A percentile compares a stretch with the other conserved stretches of the same genome.
Evolutionary conservation across 2,113 vertebrate species (phyloP).

Genomic region (Mugil cephalus): DNA sequence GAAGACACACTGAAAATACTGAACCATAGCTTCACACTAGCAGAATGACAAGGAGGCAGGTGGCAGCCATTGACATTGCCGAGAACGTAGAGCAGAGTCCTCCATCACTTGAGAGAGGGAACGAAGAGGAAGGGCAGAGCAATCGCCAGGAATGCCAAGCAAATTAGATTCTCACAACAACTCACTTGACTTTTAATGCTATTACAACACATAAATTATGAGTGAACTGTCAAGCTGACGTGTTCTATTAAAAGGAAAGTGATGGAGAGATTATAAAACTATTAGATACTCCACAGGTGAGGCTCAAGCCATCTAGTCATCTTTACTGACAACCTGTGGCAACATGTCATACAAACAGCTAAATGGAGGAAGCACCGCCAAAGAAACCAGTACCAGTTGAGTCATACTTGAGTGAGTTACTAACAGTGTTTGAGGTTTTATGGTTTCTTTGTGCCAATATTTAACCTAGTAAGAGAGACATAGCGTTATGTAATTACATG

Average conservation of each 20-base stretch:
- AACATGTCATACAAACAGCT: background rate
- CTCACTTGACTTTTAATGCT: background rate
- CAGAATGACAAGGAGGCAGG: conserved; percentile 67
- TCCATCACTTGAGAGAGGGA: conserved; percentile 55
- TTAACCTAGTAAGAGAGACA: no score
- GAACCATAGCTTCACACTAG: conserved; percentile 38
- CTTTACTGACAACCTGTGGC: background rate
- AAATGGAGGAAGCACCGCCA: no score
- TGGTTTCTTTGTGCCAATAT: no score
- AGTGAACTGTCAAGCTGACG: conserved; percentile 26
- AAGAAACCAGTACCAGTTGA: no score
- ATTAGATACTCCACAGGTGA: conserved; percentile 30
- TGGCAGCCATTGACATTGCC: conserved; percentile 19
- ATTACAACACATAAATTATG: conserved; percentile 18
- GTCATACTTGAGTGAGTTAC: no score
- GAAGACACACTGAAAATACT: conserved; percentile 46
- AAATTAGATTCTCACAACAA: conserved; percentile 42
- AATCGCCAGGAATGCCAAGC: conserved; percentile 55
- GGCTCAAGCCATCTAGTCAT: conserved; percentile 11
- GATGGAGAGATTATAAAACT: conserved; percentile 42
- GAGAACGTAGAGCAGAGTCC: conserved; percentile 43
- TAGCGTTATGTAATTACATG: no score
- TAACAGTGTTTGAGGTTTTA: no score
- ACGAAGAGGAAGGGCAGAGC: conserved; percentile 37
- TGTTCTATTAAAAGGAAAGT: conserved; percentile 16